Evolutionary conservation across 2,113 vertebrate species (phyloP).

Genomic region (Oriolus oriolus): DNA sequence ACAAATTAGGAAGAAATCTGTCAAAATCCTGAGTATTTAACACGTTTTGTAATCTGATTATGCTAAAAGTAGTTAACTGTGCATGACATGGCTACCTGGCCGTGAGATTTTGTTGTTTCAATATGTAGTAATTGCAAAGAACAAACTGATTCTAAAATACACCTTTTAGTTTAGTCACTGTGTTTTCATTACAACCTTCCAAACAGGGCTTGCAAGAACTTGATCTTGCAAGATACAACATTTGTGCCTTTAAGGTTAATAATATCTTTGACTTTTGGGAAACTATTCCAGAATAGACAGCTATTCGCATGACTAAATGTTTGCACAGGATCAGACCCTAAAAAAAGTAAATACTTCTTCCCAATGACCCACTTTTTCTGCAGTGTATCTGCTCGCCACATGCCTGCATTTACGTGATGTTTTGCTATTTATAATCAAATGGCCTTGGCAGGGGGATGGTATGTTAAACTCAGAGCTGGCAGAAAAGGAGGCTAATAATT

Average conservation of each 20-base stretch:
- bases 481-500: slow-evolving; percentile 47
- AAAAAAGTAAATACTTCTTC: slow-evolving; percentile 44
- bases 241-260: slow-evolving; percentile 7
- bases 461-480: slow-evolving; percentile 40
- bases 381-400: slow-evolving; percentile 38
- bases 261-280: slow-evolving; percentile 9
- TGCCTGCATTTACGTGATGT: slow-evolving; percentile 43
- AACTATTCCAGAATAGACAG: not conserved
- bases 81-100: not conserved
- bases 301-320: slow-evolving; percentile 31
- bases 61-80: not conserved
- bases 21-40: not conserved
- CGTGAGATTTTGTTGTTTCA: not conserved
- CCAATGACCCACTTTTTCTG: slow-evolving; percentile 37
- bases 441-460: slow-evolving; percentile 36
- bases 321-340: slow-evolving; percentile 30
- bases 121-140: not conserved
- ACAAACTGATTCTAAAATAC: not conserved
- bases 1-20: not conserved
- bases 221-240: not conserved
- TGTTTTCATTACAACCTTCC: not conserved
- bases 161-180: not conserved
- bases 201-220: not conserved
- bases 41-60: not conserved
- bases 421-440: slow-evolving; percentile 58